Conservation (phyloP, 2,888 invertebrate species). For the Kryphioiulus occultus region DNA sequence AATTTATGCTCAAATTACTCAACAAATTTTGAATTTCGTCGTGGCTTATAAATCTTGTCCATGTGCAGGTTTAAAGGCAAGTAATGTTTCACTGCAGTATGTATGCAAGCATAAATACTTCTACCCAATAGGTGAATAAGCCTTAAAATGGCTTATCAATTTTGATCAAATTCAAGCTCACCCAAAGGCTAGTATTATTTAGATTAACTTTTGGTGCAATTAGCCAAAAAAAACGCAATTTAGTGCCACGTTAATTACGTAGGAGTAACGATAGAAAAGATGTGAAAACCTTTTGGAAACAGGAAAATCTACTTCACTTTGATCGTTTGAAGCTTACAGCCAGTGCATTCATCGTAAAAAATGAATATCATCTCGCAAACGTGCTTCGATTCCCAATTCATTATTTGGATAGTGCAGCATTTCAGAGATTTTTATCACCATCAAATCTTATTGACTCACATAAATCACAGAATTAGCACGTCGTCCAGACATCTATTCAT, state of each 20-base stretch:
- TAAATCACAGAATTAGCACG: background rate
- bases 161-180: background rate
- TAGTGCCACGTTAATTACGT: constrained; percentile 6
- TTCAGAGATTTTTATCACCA: background rate
- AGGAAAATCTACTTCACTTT: background rate
- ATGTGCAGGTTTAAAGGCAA: background rate
- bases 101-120: background rate
- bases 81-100: background rate
- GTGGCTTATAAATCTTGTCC: background rate
- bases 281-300: background rate
- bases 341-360: constrained; percentile 8
- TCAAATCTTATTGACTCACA: background rate
- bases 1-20: background rate
- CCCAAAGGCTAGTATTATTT: background rate
- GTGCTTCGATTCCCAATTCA: constrained; percentile 1
- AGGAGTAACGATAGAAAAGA: background rate
- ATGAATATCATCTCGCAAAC: background rate
- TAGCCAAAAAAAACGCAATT: background rate
- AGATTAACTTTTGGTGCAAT: background rate
- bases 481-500: background rate
- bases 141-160: background rate
- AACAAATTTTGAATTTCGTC: background rate
- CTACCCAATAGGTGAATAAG: background rate
- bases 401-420: background rate
- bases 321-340: background rate